A percentile compares a stretch with the other conserved stretches of the same genome.
Conservation (phyloP, 1,140 invertebrate genomes). For the Penaeus chinensis region DNA sequence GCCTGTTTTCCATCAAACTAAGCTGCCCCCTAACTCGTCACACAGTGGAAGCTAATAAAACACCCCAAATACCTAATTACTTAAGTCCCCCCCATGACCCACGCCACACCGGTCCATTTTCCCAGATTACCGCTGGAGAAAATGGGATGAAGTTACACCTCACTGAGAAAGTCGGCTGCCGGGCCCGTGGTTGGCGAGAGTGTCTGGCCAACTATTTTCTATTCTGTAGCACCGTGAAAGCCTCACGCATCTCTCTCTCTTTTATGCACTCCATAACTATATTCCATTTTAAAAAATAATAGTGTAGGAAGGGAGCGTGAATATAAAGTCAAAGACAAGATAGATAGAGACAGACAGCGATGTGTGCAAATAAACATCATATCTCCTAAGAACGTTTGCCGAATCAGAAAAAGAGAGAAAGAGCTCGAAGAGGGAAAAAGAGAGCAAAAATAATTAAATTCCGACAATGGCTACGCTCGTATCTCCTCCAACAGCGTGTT, state of each 20-base stretch:
- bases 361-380: no score
- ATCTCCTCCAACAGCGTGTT: constrained; percentile 61
- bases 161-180: constrained; percentile 49
- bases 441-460: constrained; percentile 54
- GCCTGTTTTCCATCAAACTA: constrained; percentile 44
- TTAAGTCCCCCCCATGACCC: constrained; percentile 41
- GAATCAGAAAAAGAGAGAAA: neutral
- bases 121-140: constrained; percentile 56
- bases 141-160: constrained; percentile 58
- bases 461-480: constrained; percentile 51
- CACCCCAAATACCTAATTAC: constrained; percentile 55
- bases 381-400: no score
- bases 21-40: constrained; percentile 29
- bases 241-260: neutral
- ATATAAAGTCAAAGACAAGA: no score
- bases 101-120: constrained; percentile 46
- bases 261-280: neutral
- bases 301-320: no score
- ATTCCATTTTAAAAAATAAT: no score
- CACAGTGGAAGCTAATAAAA: constrained; percentile 45
- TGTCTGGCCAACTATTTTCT: constrained; percentile 4
- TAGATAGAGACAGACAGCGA: no score
- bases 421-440: constrained; percentile 2
- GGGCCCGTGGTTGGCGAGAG: neutral
- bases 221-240: neutral